Conservation (phyloP, 2,113 vertebrate genomes). For the Neomonachus schauinslandi region DNA sequence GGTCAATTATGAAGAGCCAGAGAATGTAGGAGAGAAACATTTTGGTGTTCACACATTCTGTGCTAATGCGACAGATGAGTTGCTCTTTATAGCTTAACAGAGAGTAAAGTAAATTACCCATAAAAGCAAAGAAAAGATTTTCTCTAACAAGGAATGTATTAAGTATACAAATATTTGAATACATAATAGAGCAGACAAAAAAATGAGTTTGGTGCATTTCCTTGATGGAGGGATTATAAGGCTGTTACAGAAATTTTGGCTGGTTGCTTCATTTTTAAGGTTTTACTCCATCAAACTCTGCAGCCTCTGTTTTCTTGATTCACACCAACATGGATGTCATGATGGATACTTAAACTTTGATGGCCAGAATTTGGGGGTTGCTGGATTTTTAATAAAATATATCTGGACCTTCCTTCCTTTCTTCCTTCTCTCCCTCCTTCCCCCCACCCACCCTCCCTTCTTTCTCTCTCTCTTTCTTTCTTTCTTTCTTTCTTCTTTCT, state of each 20-base stretch:
- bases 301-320: not conserved
- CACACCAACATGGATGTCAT: not conserved
- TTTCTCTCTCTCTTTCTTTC: not conserved
- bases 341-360: not conserved
- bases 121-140: not conserved
- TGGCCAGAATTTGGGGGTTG: not conserved
- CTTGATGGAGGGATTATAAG: rapidly evolving
- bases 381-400: not conserved
- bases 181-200: not conserved
- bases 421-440: not conserved
- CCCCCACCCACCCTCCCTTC: too few species aligned
- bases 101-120: not conserved
- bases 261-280: not conserved
- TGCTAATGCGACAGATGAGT: not conserved
- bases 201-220: not conserved
- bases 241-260: not conserved
- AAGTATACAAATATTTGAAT: not conserved
- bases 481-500: not conserved
- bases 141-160: not conserved
- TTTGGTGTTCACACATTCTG: not conserved
- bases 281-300: not conserved
- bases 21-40: not conserved
- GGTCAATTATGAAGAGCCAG: not conserved
- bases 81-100: not conserved
- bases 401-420: not conserved